Evolutionary conservation across 2,113 vertebrate genomes (phyloP), one percentile per base, ranked within the genome.

Genomic region (Mohoua ochrocephala): DNA sequence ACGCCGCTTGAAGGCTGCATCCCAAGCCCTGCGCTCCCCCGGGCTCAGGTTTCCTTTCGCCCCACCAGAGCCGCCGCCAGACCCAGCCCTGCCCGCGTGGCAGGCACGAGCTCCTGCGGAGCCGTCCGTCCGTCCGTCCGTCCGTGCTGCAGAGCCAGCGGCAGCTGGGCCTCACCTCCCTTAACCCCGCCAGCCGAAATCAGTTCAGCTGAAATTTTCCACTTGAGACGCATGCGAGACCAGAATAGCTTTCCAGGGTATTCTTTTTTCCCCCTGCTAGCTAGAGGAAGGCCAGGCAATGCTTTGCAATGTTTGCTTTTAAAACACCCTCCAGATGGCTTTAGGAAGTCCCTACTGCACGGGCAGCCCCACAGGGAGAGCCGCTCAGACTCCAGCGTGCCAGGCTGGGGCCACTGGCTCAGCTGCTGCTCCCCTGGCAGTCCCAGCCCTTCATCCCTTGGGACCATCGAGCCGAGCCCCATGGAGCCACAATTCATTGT

Each of bases 141-240:
- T 77, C 14, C 80, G 50, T 11, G 53, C 67, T 1, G 26, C 24
- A 2, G 37, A 52, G 87, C 74, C 74, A 9, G 69, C 24, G 6
- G 63, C 91, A 67, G 89, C 84, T 42, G 6, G 47, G 70, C 80
- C 68, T 95, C 81, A 84, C 91, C 95, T 94, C 87, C 87, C 21
- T 4, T 87, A 35, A 92, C 87, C 95, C 89, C 28, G 22, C 19
- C 83, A 52, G 5, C 31, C 15, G 3, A 15, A 33, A 63, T 33
- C 89, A 33, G 18, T 49, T 12, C 83, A 13, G 79, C 80, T 44
- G 59, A 95, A 92, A 92, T 92, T 96, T 96, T 97, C 96, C 87
- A 63, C 87, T 91, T 47, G 90, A 79, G 88, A 87, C 11, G 3
- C 59, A 30, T 30, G 28, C 1, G 4, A 61, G 67, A 80, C 75